Conservation (phyloP, 2,888 invertebrate genomes). For the Pterostichus niger region DNA sequence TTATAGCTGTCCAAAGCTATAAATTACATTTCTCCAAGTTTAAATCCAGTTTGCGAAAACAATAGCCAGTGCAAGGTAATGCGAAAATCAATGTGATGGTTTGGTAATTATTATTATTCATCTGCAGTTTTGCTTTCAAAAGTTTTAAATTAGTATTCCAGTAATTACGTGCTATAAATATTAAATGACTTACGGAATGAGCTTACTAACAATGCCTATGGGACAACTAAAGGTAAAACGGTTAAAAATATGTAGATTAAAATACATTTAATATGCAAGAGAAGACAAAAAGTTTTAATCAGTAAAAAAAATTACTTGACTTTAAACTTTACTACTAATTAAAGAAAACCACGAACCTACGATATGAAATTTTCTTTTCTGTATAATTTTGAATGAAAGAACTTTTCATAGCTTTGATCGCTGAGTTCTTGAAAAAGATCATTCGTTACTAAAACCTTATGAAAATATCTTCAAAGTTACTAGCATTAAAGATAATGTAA, state of each 20-base stretch:
- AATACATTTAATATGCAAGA: conserved; percentile 58
- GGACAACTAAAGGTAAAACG: conserved; percentile 48
- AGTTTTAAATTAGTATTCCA: conserved; percentile 28
- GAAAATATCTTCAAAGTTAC: conserved; percentile 12
- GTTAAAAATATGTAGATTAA: conserved; percentile 56
- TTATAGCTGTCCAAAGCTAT: conserved; percentile 32
- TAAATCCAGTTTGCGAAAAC: conserved; percentile 38
- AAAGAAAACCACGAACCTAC: conserved; percentile 36
- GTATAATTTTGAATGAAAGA: conserved; percentile 8
- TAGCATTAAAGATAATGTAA: too few species aligned
- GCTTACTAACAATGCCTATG: conserved; percentile 43
- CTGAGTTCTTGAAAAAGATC: conserved; percentile 3
- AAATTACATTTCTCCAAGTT: conserved; percentile 43
- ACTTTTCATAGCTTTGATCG: conserved; percentile 32
- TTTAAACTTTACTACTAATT: conserved; percentile 51
- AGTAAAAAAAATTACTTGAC: conserved; percentile 47
- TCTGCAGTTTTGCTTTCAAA: conserved; percentile 5
- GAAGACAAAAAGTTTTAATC: conserved; percentile 61
- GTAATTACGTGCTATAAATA: conserved; percentile 43
- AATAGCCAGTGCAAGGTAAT: conserved; percentile 9
- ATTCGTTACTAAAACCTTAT: conserved; percentile 31
- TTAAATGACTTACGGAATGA: conserved; percentile 28
- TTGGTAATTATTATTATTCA: conserved; percentile 7
- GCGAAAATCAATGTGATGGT: conserved; percentile 1
- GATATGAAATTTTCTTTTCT: conserved; percentile 17